phyloP scores from a whole-genome alignment of 37 sponge, comb jelly and placozoan genomes.

The Eunapius fragilis region DNA sequence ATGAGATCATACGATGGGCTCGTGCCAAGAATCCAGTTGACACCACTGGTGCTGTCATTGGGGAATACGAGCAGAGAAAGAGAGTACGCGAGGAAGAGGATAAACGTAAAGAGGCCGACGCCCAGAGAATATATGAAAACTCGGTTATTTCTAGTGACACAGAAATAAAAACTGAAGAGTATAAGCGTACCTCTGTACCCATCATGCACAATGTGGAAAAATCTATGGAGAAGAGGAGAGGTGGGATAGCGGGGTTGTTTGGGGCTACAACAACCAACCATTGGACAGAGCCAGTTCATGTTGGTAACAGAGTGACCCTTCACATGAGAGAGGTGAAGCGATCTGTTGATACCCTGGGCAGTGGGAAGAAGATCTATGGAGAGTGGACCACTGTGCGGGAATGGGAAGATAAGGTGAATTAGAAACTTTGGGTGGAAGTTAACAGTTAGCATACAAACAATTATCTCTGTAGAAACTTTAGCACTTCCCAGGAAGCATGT shows the following conservation, averaged over 20 bases:
- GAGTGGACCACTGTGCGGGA: not conserved
- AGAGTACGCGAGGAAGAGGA: not conserved
- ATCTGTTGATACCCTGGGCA: not conserved
- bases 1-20: not conserved
- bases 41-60: not conserved
- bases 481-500: no score
- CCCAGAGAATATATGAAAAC: not conserved
- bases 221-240: not conserved
- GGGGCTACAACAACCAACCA: not conserved
- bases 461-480: no score
- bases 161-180: not conserved
- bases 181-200: not conserved
- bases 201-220: not conserved
- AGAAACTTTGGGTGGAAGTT: no score
- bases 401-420: no score
- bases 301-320: not conserved
- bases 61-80: not conserved
- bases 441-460: no score
- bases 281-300: not conserved
- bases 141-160: not conserved
- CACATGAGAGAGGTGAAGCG: not conserved
- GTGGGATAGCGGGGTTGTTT: not conserved
- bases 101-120: not conserved
- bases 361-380: not conserved
- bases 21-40: not conserved